Evolutionary conservation across 1,140 invertebrate genomes (phyloP).

Genomic region (Littorina saxatilis): DNA sequence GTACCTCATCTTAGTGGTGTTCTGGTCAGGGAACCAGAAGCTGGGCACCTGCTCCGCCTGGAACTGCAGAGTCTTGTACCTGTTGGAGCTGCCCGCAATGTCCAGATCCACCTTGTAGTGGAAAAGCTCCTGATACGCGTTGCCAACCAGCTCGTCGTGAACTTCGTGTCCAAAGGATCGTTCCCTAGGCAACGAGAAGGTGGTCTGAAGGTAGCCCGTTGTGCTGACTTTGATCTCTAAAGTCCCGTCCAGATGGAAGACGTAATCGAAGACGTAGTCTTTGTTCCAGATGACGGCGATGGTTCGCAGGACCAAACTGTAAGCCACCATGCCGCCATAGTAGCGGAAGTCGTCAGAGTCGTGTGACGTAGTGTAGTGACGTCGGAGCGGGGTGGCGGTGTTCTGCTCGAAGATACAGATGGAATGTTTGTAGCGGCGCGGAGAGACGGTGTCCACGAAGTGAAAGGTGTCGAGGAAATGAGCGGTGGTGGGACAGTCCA

Average conservation of each 20-base stretch:
- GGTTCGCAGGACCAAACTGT: slow-evolving; percentile 65
- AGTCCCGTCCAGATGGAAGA: slow-evolving; percentile 70
- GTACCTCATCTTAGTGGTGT: slow-evolving; percentile 32
- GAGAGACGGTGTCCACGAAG: slow-evolving; percentile 53
- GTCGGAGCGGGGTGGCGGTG: slow-evolving; percentile 61
- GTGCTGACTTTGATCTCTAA: slow-evolving; percentile 63
- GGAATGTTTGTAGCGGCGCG: slow-evolving; percentile 54
- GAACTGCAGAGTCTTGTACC: slow-evolving; percentile 54
- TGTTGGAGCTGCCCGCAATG: slow-evolving; percentile 59
- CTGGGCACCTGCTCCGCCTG: slow-evolving; percentile 28
- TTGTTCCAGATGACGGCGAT: slow-evolving; percentile 67
- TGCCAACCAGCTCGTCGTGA: slow-evolving; percentile 60
- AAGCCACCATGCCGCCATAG: slow-evolving; percentile 64
- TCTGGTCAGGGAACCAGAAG: slow-evolving; percentile 29
- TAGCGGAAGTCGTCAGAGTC: slow-evolving; percentile 45
- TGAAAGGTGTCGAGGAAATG: slow-evolving; percentile 59
- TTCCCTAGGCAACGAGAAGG: slow-evolving; percentile 51
- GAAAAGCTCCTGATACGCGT: slow-evolving; percentile 69
- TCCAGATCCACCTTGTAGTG: slow-evolving; percentile 69
- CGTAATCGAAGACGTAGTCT: slow-evolving; percentile 73
- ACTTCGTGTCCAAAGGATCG: slow-evolving; percentile 52
- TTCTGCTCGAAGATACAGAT: slow-evolving; percentile 72
- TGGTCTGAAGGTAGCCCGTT: slow-evolving; percentile 68
- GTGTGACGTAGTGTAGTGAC: slow-evolving; percentile 54
- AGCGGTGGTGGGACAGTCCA: slow-evolving; percentile 69